These are phyloP conservation scores for Hypolimnas misippus DNA, from an alignment of 2,888 invertebrate species.

Conservation along the genomic window DNA sequence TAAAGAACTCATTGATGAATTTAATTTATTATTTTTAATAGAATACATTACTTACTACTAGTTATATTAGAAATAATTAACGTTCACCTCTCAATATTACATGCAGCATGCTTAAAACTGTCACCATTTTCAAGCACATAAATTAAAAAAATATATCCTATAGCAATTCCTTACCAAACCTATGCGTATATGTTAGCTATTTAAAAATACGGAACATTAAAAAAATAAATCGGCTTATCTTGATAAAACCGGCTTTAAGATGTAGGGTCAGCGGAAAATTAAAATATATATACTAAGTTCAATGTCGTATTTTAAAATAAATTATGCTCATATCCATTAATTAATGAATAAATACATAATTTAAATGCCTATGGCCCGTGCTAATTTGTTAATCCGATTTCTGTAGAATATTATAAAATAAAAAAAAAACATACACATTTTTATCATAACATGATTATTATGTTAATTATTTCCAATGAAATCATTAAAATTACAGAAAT, in stretches of 20 bases:
- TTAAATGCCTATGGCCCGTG: slow-evolving; percentile 30
- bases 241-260: slow-evolving; percentile 79
- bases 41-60: no score
- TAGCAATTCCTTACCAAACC: slow-evolving; percentile 30
- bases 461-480: slow-evolving; percentile 12
- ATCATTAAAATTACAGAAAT: not conserved
- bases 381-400: slow-evolving; percentile 24
- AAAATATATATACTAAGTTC: not conserved
- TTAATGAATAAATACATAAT: slow-evolving; percentile 28
- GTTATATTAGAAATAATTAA: no score
- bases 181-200: slow-evolving; percentile 42
- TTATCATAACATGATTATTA: slow-evolving; percentile 10
- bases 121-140: no score
- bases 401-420: slow-evolving; percentile 8
- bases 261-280: slow-evolving; percentile 58
- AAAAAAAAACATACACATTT: not conserved
- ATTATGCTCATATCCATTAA: slow-evolving; percentile 9
- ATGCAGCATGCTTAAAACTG: no score
- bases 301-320: not conserved
- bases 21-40: no score
- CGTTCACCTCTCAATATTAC: no score
- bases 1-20: no score
- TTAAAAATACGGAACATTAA: slow-evolving; percentile 72
- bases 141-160: slow-evolving; percentile 10
- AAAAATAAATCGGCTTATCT: slow-evolving; percentile 83